These are phyloP conservation scores for Tolypeutes matacus DNA, from an alignment of 2,797 vertebrate genomes.

Conservation along the genomic window DNA sequence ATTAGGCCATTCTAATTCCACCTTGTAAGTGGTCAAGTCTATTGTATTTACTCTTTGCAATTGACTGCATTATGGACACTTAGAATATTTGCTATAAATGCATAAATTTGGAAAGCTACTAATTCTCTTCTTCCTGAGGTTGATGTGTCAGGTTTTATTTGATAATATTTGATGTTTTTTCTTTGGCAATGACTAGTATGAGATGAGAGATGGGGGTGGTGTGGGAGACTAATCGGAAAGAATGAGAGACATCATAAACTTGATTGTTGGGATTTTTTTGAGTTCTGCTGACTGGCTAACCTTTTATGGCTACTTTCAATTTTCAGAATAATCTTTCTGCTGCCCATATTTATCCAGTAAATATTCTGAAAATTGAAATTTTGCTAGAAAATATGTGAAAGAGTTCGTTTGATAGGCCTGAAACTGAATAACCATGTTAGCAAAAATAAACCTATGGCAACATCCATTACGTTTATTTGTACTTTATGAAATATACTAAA, in stretches of 20 bases:
- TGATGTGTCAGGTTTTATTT: constrained; percentile 56
- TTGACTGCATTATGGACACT: constrained; percentile 88
- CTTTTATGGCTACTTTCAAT: constrained; percentile 35
- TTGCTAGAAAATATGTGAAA: neutral
- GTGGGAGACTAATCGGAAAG: neutral
- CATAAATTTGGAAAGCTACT: constrained; percentile 84
- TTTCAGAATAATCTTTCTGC: neutral
- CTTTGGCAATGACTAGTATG: constrained; percentile 60
- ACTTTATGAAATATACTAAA: neutral
- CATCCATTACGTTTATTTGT: neutral
- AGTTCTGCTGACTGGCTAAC: neutral
- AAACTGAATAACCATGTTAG: neutral
- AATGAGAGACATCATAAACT: neutral
- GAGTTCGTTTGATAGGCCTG: neutral
- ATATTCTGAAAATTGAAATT: neutral
- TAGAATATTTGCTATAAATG: constrained; percentile 88
- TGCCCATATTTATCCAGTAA: neutral
- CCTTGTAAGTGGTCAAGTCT: constrained; percentile 86
- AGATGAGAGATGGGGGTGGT: constrained; percentile 75
- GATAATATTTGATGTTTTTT: constrained; percentile 83
- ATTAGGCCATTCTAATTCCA: constrained; percentile 91
- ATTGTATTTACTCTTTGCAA: constrained; percentile 88
- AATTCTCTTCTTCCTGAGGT: constrained; percentile 83
- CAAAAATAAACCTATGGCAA: neutral
- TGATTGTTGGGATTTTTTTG: neutral